These are phyloP conservation scores for Lagorchestes hirsutus DNA, from an alignment of 2,797 vertebrate species.

Conservation along the genomic window DNA sequence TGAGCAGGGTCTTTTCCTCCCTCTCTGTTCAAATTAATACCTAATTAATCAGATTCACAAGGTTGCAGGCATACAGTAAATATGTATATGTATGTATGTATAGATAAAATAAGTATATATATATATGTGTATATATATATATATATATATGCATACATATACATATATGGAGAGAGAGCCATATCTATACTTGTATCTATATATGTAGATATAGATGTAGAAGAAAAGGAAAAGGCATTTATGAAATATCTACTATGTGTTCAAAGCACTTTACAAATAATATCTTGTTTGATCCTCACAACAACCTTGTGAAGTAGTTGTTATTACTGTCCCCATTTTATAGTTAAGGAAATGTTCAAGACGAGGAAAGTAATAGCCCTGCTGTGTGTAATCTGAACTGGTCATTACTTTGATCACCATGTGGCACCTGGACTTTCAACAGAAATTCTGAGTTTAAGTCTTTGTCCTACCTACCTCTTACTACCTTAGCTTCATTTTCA, in stretches of 20 bases:
- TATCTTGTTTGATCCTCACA: background rate
- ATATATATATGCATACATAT: background rate
- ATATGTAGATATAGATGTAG: background rate
- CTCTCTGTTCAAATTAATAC: slow-evolving; percentile 5
- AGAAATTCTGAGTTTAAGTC: too few species aligned
- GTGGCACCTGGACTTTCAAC: too few species aligned
- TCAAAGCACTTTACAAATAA: background rate
- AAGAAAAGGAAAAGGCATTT: background rate
- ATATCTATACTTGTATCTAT: background rate
- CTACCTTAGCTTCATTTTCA: too few species aligned
- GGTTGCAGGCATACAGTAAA: background rate
- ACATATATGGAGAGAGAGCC: background rate
- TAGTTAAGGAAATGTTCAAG: too few species aligned
- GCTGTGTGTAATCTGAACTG: too few species aligned
- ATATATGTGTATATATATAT: background rate
- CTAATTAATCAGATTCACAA: slow-evolving; percentile 9
- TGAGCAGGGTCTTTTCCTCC: background rate
- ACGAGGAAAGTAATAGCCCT: too few species aligned
- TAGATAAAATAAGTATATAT: too few species aligned
- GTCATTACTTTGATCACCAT: too few species aligned
- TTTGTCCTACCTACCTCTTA: too few species aligned
- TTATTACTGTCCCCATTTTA: too few species aligned
- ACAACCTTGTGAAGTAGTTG: too few species aligned
- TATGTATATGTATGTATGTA: background rate
- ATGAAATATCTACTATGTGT: background rate